phyloP scores from a whole-genome alignment of 2,888 invertebrate genomes.

The Cryptocheilus praepositus region DNA sequence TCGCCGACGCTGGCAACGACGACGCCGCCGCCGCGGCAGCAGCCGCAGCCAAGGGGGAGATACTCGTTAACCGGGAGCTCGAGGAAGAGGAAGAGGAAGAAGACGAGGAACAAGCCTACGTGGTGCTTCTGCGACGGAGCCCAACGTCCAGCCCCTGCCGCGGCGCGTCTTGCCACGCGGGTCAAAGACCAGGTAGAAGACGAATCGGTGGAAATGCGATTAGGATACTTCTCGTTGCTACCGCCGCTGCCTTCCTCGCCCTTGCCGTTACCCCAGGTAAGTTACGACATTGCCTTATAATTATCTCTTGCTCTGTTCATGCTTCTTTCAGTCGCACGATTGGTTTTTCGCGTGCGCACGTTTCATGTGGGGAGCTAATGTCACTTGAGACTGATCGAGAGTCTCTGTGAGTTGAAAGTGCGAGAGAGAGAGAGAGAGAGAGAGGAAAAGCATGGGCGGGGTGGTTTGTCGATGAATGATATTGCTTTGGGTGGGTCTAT shows the following conservation, averaged over 20 bases:
- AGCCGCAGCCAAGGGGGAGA: conserved; percentile 17
- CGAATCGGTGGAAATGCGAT: conserved; percentile 41
- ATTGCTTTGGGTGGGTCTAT: too few species aligned
- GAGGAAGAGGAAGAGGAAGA: conserved; percentile 2
- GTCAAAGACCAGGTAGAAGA: conserved; percentile 48
- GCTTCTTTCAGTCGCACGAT: too few species aligned
- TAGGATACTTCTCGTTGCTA: conserved; percentile 52
- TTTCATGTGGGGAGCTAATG: too few species aligned
- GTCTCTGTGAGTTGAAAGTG: too few species aligned
- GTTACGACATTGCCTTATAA: not conserved
- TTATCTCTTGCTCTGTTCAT: too few species aligned
- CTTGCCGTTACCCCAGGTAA: conserved; percentile 67
- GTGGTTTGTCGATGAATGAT: too few species aligned
- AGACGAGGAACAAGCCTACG: conserved; percentile 4
- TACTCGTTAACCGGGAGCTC: not conserved
- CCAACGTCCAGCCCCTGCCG: not conserved
- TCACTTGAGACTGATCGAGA: too few species aligned
- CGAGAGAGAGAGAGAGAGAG: too few species aligned
- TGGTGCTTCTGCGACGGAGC: conserved; percentile 6
- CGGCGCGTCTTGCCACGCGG: conserved; percentile 30
- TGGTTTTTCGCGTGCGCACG: too few species aligned
- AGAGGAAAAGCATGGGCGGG: too few species aligned
- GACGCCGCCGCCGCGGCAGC: conserved; percentile 29
- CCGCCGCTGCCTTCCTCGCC: conserved; percentile 65
- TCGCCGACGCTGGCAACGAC: conserved; percentile 37